A percentile compares a stretch with the other conserved stretches of the same genome.
phyloP scores from a whole-genome alignment of 1,140 invertebrate genomes.

The Nephotettix cincticeps region DNA sequence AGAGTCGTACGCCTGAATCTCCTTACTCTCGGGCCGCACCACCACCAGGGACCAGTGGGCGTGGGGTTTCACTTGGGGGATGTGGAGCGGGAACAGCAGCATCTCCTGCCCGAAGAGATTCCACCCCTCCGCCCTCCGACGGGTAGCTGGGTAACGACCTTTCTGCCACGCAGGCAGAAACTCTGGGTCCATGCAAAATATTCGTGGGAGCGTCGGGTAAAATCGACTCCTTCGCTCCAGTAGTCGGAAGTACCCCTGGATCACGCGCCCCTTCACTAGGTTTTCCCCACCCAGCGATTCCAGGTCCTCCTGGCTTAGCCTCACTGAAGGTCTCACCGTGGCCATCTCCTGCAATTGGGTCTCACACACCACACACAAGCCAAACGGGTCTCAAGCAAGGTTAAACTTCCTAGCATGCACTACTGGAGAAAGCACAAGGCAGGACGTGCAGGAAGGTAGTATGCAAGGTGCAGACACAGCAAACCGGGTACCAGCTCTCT shows the following conservation, averaged over 20 bases:
- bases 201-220: neutral
- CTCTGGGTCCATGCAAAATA: neutral
- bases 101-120: no score
- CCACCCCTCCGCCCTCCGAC: neutral
- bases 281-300: neutral
- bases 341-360: neutral
- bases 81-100: neutral
- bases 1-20: neutral
- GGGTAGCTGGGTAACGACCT: neutral
- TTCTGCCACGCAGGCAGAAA: no score
- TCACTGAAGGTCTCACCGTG: neutral
- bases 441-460: no score
- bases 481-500: no score
- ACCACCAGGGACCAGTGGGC: neutral
- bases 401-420: no score
- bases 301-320: neutral
- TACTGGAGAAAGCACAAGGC: no score
- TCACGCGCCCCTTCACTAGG: neutral
- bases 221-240: neutral
- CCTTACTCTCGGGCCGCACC: neutral
- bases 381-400: no score
- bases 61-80: neutral
- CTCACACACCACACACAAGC: neutral
- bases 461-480: no score
- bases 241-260: neutral